A percentile compares a stretch with the other conserved stretches of the same genome.
Evolutionary conservation across 2,113 vertebrate species (phyloP).

Genomic region (Neogobius melanostomus): DNA sequence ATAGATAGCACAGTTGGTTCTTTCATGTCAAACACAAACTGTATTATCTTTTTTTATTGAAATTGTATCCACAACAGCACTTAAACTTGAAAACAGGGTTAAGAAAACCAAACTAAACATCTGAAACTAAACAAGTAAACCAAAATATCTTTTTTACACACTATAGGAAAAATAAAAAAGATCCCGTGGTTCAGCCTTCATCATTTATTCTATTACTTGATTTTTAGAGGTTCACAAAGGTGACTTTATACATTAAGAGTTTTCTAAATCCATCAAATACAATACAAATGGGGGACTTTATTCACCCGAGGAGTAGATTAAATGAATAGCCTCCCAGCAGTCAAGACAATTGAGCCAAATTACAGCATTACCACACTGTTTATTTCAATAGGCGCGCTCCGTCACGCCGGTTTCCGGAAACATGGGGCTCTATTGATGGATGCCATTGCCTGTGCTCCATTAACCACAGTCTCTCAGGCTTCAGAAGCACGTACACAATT

Average conservation of each 20-base stretch:
- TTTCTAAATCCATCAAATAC: background rate
- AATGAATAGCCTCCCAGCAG: conserved; percentile 13
- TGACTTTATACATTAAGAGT: background rate
- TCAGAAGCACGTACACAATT: conserved; percentile 36
- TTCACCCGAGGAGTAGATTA: background rate
- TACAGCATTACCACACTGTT: conserved; percentile 66
- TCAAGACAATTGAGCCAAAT: conserved; percentile 44
- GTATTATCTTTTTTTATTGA: too few relatives aligned
- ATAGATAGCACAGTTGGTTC: too few relatives aligned
- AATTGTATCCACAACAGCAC: too few relatives aligned
- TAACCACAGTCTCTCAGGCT: conserved; percentile 54
- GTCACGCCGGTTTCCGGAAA: conserved; percentile 55
- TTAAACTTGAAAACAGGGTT: too few relatives aligned
- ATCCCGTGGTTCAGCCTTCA: too few relatives aligned
- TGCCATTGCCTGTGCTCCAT: conserved; percentile 59
- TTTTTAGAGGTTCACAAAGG: background rate
- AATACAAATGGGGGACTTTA: background rate
- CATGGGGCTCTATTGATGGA: conserved; percentile 59
- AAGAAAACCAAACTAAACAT: too few relatives aligned
- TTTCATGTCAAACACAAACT: too few relatives aligned
- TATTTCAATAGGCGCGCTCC: conserved; percentile 59
- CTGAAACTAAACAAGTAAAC: background rate
- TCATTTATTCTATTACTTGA: background rate
- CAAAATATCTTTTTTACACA: background rate
- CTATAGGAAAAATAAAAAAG: background rate